These are phyloP conservation scores for Helicorthomorpha holstii DNA, from an alignment of 1,140 invertebrate species.

Conservation along the genomic window DNA sequence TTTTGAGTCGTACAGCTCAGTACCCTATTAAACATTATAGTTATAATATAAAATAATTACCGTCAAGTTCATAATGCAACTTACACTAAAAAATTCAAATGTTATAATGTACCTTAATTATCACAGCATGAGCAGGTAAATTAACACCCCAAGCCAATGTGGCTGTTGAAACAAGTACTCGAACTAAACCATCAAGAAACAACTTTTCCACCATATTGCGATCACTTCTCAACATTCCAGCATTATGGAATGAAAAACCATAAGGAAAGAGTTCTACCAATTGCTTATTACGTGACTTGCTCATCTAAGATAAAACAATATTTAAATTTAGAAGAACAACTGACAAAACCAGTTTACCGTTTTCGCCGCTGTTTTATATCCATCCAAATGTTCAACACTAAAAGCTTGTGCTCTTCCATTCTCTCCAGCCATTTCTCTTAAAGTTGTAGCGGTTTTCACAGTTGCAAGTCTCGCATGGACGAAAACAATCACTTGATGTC, in stretches of 20 bases:
- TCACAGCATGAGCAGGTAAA: constrained; percentile 90
- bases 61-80: neutral
- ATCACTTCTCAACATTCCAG: constrained; percentile 76
- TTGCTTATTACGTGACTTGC: constrained; percentile 53
- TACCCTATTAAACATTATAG: constrained; percentile 46
- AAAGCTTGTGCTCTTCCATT: neutral
- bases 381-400: neutral
- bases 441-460: constrained; percentile 56
- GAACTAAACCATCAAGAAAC: constrained; percentile 73
- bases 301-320: constrained; percentile 22
- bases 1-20: constrained; percentile 93
- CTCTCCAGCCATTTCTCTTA: constrained; percentile 41
- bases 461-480: constrained; percentile 96
- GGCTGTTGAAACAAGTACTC: constrained; percentile 90
- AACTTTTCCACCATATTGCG: constrained; percentile 71
- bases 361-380: neutral
- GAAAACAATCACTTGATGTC: constrained; percentile 96
- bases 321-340: neutral
- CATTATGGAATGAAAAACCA: constrained; percentile 93
- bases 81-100: too few species aligned
- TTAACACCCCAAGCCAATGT: constrained; percentile 99
- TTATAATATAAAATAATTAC: constrained; percentile 1
- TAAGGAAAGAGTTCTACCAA: constrained; percentile 62
- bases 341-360: neutral
- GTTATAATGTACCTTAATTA: constrained; percentile 57